Evolutionary conservation across 2,797 vertebrate species (phyloP).

Genomic region (Urophycis tenuis): DNA sequence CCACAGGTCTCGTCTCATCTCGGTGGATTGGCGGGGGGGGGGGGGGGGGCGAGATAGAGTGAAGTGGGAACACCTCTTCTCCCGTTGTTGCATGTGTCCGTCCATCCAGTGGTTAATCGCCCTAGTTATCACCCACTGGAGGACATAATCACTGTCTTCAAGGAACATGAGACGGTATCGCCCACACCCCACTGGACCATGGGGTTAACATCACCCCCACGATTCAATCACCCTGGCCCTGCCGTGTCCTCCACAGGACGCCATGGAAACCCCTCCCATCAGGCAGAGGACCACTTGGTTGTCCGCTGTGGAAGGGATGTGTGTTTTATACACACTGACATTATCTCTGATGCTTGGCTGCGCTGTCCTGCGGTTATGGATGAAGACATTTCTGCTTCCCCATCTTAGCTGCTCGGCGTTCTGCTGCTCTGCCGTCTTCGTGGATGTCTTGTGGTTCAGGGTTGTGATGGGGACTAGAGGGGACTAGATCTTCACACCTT

Average conservation of each 20-base stretch:
- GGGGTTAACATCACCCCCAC: constrained; percentile 19
- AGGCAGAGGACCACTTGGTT: constrained; percentile 23
- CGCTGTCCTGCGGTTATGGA: neutral
- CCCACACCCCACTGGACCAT: neutral
- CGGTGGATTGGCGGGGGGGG: neutral
- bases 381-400: too few species aligned
- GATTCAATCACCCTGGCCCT: constrained; percentile 31
- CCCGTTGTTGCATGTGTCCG: neutral
- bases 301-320: constrained; percentile 22
- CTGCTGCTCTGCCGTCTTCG: too few species aligned
- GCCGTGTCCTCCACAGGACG: constrained; percentile 36
- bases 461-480: too few species aligned
- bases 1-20: neutral
- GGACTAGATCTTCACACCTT: neutral
- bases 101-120: constrained; percentile 10
- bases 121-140: constrained; percentile 8
- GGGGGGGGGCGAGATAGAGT: neutral
- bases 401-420: too few species aligned
- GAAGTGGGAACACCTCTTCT: constrained; percentile 2
- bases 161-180: constrained; percentile 19
- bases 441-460: too few species aligned
- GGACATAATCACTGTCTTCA: constrained; percentile 27
- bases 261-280: constrained; percentile 31
- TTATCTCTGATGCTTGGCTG: neutral
- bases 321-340: neutral